Evolutionary conservation across 2,797 vertebrate genomes (phyloP), one percentile per base, ranked within the genome.

Genomic region (Phoeniculus purpureus): DNA sequence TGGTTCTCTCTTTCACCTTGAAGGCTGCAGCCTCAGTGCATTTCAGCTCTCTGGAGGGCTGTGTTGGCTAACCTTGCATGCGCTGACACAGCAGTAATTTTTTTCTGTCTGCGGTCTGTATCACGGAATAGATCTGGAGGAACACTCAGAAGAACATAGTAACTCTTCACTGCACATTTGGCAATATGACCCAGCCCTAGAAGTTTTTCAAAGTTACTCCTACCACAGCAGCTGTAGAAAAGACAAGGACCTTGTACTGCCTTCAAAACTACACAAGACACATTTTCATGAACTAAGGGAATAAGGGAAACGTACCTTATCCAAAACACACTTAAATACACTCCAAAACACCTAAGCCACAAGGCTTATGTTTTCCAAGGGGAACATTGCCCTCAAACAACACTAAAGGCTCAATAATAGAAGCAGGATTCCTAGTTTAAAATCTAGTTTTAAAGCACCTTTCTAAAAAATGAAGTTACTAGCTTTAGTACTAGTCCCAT

Each of bases 171-270:
- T 74, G 85, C 27, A 60, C 6, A 22, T n/a, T 17, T n/a, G 51
- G 60, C 31, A 94, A 7, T 76, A 67, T 82, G 52, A 60, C 59
- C 21, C 37, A 29, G 29, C 67, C 47, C 23, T 87, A 32, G 13
- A 72, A 60, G 55, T 85, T 86, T 95, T 82, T 10, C 67, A 58
- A 62, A 61, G 81, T 62, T 78, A 34, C 60, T 81, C 15, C n/a
- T 45, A 19, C 8, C 4, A 62, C 31, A 76, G 31, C 20, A 76
- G 10, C 7, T 76, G 48, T 74, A 80, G 17, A 48, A 75, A 75
- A 54, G 22, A 16, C 31, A 67, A 67, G 12, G 18, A 3, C 17
- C 7, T 20, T 29, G 27, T 59, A 34, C 7, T 60, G 15, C 12
- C 50, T 75, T 70, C 55, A 81, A 48, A 85, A 32, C 4, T 43